Base-by-base conservation (phyloP, 2,888 invertebrate genomes). In the Agriopis leucophaearia region DNA sequence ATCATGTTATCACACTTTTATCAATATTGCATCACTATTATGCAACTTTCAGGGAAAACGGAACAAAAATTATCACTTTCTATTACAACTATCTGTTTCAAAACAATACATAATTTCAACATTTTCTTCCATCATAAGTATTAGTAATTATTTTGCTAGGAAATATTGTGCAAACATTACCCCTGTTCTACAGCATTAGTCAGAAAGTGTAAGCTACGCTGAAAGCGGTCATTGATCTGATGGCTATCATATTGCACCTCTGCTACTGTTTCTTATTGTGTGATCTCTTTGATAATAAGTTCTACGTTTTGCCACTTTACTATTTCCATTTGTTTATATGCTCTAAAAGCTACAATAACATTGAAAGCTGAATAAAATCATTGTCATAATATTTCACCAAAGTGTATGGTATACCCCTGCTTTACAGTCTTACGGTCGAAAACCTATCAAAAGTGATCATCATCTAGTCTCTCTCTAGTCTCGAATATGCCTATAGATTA, bases 21-120 rank as follows among this genome's bases (percentile, higher is more conserved):
- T 38, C 48, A 48, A 36, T 8, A 48, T 48, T 38, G 38, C 48
- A 38, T 16, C 50, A 50, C 16, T n/a, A 6, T 50, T 59, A 27
- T 40, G 50, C 16, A 50, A 40, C 13, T 38, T 50, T 18, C n/a
- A 18, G 40, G 50, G 7, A 36, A 50, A 51, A 50, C 48, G 50
- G 50, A 48, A 48, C 38, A 36, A 48, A 48, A 59, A 38, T 36
- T 48, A 59, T 48, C 36, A 18, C 38, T 48, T 12, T 38, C 38
- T 8, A 59, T 48, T 36, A 47, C 38, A 40, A 12, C 13, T 16
- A 38, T 47, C 16, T 45, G 40, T 50, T 59, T 50, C 27, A 50
- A 40, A 40, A 40, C 59, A 40, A 15, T 48, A n/a, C n/a, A 8
- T n/a, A 40, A 50, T 59, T 59, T 50, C 59, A 42, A 38, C 45